Conservation (phyloP, 2,113 vertebrate genomes). For the Austrofundulus limnaeus region DNA sequence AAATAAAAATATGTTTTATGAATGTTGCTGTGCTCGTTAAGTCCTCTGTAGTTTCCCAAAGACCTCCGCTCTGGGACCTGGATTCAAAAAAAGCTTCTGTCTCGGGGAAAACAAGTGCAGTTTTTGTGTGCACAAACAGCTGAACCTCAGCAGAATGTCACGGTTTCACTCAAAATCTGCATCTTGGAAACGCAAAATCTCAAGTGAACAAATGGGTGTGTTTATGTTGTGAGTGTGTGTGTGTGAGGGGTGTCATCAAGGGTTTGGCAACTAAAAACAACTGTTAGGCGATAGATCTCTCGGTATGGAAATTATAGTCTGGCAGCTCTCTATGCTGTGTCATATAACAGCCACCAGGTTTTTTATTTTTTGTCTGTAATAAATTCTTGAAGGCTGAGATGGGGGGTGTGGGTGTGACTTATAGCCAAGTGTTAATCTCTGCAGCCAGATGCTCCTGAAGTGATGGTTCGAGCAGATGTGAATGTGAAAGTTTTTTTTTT, state of each 20-base stretch:
- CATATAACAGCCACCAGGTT: constrained; percentile 51
- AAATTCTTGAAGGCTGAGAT: constrained; percentile 57
- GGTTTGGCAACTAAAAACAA: constrained; percentile 51
- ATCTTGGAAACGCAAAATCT: no score
- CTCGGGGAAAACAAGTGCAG: no score
- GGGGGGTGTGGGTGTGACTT: constrained; percentile 27
- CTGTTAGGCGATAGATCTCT: constrained; percentile 69
- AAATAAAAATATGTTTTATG: no score
- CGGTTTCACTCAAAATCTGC: no score
- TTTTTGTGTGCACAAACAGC: no score
- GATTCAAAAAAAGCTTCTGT: no score
- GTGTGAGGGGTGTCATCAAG: constrained; percentile 19
- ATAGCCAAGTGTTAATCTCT: constrained; percentile 67
- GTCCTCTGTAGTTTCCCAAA: no score
- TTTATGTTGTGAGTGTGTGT: no score
- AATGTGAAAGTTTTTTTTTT: neutral
- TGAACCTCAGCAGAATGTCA: no score
- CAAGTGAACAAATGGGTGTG: constrained; percentile 53
- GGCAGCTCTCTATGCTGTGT: constrained; percentile 45
- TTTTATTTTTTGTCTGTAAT: constrained; percentile 45
- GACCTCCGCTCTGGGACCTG: no score
- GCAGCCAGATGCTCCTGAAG: constrained; percentile 66
- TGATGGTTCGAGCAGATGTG: constrained; percentile 73
- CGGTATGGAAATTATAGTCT: constrained; percentile 54
- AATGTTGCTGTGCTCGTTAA: no score